Evolutionary conservation across 2,888 invertebrate genomes (phyloP), one percentile per base, ranked within the genome.

Genomic region (Nephrotoma appendiculata): DNA sequence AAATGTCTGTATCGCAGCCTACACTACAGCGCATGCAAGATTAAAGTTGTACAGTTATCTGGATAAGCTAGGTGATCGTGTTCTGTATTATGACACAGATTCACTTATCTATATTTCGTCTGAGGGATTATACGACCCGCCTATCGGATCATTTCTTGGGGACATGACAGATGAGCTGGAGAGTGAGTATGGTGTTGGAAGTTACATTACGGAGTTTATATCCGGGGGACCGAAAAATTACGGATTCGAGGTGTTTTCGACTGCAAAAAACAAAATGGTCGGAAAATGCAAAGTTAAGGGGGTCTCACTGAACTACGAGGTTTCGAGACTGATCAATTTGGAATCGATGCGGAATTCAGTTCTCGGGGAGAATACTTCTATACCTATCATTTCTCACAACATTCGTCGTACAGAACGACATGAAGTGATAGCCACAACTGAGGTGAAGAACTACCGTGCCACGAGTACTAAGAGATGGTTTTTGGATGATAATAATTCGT

Each of bases 61-160:
- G 4, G 89, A 90, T 5, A 87, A 87, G 41, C 87, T 92, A 5
- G 89, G 88, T 5, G 86, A 88, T 43, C 85, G 90, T 11, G 89
- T 89, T 11, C 86, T 91, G 11, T 91, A 91, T 88, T 90, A 88
- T 85, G 90, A 91, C 85, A 91, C 91, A 0, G 31, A 31, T 31
- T 31, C 31, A 2, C 1, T 31, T 31, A 31, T 31, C 31, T 31
- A 31, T 2, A 2, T 2, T 1, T 31, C 31, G 2, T 31, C 31
- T 31, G 31, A 31, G 31, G 31, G 31, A 31, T 31, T 2, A 31
- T 1, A 31, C 1, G 31, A 31, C 2, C 1, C 31, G 2, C 31
- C 31, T 31, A 31, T 2, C 31, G 31, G 31, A 1, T 31, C 31
- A 31, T 31, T 31, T 31, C 2, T 31, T 1, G 31, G 31, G 1